phyloP scores from a whole-genome alignment of 1,140 invertebrate species.

The Asobara japonica region DNA sequence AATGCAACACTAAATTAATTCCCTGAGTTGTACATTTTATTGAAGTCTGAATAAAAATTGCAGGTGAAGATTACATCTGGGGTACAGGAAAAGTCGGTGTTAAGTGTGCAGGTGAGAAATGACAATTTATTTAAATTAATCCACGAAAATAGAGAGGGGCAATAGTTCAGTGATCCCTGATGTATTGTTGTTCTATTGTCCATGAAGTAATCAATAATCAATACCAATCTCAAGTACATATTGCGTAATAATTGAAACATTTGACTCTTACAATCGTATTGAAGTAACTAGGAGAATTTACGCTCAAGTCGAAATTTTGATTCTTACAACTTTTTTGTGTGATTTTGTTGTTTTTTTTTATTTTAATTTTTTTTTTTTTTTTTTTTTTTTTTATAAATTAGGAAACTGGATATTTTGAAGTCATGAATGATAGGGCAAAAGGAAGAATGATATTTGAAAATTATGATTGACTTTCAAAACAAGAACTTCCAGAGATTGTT shows the following conservation, averaged over 20 bases:
- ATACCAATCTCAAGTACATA: not conserved
- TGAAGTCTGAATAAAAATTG: conserved; percentile 26
- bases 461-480: too few relatives aligned
- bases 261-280: not conserved
- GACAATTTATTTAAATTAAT: not conserved
- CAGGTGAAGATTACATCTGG: conserved; percentile 74
- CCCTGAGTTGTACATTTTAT: conserved; percentile 21
- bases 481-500: too few relatives aligned
- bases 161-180: conserved; percentile 26
- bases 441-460: too few relatives aligned
- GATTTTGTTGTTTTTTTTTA: too few relatives aligned
- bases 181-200: not conserved
- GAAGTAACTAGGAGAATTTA: too few relatives aligned
- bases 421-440: too few relatives aligned
- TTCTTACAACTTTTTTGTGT: too few relatives aligned
- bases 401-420: too few relatives aligned
- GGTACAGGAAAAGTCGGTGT: conserved; percentile 69
- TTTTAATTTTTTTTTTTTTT: too few relatives aligned
- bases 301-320: too few relatives aligned
- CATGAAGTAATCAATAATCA: conserved; percentile 3
- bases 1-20: conserved; percentile 22
- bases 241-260: not conserved
- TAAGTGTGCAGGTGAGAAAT: conserved; percentile 66
- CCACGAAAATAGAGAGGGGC: conserved; percentile 2
- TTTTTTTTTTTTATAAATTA: too few relatives aligned